These are phyloP conservation scores for Teinopalpus imperialis DNA, from an alignment of 2,888 invertebrate species.

Conservation along the genomic window DNA sequence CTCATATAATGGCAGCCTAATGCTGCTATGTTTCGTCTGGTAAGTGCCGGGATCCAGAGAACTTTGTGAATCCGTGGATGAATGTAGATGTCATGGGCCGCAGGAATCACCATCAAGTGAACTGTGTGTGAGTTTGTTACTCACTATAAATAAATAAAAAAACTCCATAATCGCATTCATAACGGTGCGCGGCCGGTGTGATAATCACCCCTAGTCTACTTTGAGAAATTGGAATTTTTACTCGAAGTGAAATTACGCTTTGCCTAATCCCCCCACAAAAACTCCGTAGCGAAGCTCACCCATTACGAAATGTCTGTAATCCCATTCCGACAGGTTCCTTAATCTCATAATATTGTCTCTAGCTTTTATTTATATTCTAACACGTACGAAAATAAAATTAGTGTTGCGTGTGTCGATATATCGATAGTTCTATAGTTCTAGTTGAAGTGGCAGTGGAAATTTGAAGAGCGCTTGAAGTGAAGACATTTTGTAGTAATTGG, in stretches of 20 bases:
- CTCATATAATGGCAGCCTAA: too few relatives aligned
- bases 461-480: conserved; percentile 6
- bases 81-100: too few relatives aligned
- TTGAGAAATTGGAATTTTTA: conserved; percentile 26
- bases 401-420: conserved; percentile 36
- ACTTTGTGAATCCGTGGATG: too few relatives aligned
- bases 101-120: too few relatives aligned
- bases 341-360: conserved; percentile 39
- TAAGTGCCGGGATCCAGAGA: too few relatives aligned
- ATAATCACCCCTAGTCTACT: conserved; percentile 21
- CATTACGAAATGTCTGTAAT: conserved; percentile 22
- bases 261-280: conserved; percentile 19
- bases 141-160: too few relatives aligned
- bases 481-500: conserved; percentile 12
- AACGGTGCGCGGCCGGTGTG: neutral
- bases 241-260: conserved; percentile 20
- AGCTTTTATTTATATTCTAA: conserved; percentile 47
- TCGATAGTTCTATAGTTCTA: conserved; percentile 24
- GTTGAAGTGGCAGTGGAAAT: conserved; percentile 4
- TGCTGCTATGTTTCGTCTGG: too few relatives aligned
- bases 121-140: too few relatives aligned
- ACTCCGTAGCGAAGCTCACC: conserved; percentile 7
- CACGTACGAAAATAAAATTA: conserved; percentile 46
- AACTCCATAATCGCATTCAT: conserved; percentile 11
- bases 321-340: conserved; percentile 25